Conservation (phyloP, 1,140 invertebrate species). For the Helicorthomorpha holstii region DNA sequence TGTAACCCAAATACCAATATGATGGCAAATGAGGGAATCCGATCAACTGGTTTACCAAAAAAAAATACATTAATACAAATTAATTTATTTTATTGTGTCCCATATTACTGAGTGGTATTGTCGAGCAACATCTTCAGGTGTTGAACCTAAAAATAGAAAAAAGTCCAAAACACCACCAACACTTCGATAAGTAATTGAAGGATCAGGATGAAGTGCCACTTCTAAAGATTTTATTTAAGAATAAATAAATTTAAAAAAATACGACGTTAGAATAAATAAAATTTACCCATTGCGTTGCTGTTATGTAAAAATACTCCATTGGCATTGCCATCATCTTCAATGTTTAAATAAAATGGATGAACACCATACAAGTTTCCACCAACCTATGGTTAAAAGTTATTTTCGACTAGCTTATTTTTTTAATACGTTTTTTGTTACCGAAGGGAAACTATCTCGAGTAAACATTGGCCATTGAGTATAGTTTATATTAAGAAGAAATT, state of each 20-base stretch:
- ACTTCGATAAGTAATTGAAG: constrained; percentile 53
- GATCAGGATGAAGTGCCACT: constrained; percentile 53
- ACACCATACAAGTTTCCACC: constrained; percentile 53
- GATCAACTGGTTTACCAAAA: constrained; percentile 13
- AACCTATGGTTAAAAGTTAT: background rate
- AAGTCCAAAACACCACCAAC: constrained; percentile 62
- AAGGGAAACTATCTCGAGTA: too few relatives aligned
- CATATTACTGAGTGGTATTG: constrained; percentile 22
- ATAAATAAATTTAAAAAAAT: too few relatives aligned
- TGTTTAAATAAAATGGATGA: constrained; percentile 61
- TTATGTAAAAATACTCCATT: constrained; percentile 59
- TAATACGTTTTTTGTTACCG: background rate
- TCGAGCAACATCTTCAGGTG: constrained; percentile 33
- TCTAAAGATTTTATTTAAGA: too few relatives aligned
- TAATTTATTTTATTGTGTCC: background rate
- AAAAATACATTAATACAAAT: background rate
- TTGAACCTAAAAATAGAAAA: constrained; percentile 51
- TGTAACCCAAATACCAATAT: constrained; percentile 32
- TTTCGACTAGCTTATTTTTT: background rate
- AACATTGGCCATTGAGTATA: constrained; percentile 39
- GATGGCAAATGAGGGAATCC: constrained; percentile 26
- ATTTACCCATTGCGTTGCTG: constrained; percentile 64
- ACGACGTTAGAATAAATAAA: too few relatives aligned
- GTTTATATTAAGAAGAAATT: constrained; percentile 38
- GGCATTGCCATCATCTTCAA: constrained; percentile 37